A percentile compares a stretch with the other conserved stretches of the same genome.
Evolutionary conservation across 2,888 invertebrate species (phyloP).

Genomic region (Lottia scabra): DNA sequence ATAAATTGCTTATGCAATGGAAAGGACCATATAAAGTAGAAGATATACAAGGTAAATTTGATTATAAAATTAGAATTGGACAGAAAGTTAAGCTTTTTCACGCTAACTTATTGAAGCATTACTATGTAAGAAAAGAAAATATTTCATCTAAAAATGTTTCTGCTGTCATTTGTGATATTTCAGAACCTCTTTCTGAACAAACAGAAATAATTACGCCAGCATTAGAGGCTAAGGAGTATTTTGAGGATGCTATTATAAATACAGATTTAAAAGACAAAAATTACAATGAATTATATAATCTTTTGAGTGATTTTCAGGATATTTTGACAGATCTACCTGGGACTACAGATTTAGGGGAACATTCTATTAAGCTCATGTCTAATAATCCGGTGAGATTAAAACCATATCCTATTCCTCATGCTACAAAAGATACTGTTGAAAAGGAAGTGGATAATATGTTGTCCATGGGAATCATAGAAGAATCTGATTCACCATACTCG

Average conservation of each 20-base stretch:
- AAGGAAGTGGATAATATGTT: too few species aligned
- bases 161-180: background rate
- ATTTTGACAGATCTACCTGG: constrained; percentile 6
- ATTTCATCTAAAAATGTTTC: background rate
- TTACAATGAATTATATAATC: background rate
- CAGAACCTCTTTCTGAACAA: background rate
- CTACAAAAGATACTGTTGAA: too few species aligned
- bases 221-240: background rate
- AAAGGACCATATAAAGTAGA: constrained; percentile 28
- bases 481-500: constrained; percentile 31
- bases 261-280: too few species aligned
- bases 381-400: constrained; percentile 9
- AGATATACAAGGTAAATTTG: constrained; percentile 8
- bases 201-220: background rate
- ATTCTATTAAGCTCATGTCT: constrained; percentile 13
- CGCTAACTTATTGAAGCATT: background rate
- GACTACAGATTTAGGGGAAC: constrained; percentile 8
- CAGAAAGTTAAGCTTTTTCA: background rate
- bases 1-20: constrained; percentile 33
- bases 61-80: background rate
- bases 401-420: constrained; percentile 29
- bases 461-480: constrained; percentile 31
- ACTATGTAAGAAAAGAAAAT: background rate
- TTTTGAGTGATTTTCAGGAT: background rate
- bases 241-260: background rate